phyloP scores from a whole-genome alignment of 2,113 vertebrate genomes.

The Datnioides undecimradiatus region DNA sequence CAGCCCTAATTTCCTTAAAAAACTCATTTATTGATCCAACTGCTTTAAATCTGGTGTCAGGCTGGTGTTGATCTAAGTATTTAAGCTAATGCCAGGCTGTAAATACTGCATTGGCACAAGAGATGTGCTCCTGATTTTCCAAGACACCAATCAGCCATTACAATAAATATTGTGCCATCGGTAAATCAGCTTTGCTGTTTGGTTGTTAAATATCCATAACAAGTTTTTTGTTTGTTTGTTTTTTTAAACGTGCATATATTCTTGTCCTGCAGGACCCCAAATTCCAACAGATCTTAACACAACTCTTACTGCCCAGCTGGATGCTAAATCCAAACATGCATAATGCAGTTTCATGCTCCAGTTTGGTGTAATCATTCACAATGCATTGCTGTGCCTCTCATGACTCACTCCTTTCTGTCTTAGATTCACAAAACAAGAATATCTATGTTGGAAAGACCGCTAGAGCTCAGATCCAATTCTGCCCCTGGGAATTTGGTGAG shows the following conservation, averaged over 20 bases:
- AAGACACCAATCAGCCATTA: conserved; percentile 22
- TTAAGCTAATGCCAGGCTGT: conserved; percentile 30
- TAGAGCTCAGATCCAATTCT: not conserved
- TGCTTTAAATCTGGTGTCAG: conserved; percentile 42
- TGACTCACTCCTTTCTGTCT: conserved; percentile 54
- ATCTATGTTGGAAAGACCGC: conserved; percentile 5
- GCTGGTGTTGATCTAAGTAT: conserved; percentile 12
- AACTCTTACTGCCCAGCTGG: conserved; percentile 29
- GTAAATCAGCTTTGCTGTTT: conserved; percentile 4
- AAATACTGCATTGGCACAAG: conserved; percentile 22
- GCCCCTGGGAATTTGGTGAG: not conserved
- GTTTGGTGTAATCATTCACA: conserved; percentile 59
- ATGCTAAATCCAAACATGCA: conserved; percentile 49
- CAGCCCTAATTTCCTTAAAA: conserved; percentile 24
- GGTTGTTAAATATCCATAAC: conserved; percentile 3
- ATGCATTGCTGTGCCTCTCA: conserved; percentile 25
- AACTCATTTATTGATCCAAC: conserved; percentile 54
- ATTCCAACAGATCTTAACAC: not conserved
- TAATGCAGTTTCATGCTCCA: conserved; percentile 71
- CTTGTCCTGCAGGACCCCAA: conserved; percentile 2
- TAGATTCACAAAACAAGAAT: conserved; percentile 45
- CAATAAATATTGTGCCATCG: not conserved
- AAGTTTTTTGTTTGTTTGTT: too few species aligned
- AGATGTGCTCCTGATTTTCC: conserved; percentile 30
- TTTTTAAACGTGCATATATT: not conserved